Evolutionary conservation across 64 coral and sea anemone species (phyloP).

Genomic region (Pocillopora verrucosa): DNA sequence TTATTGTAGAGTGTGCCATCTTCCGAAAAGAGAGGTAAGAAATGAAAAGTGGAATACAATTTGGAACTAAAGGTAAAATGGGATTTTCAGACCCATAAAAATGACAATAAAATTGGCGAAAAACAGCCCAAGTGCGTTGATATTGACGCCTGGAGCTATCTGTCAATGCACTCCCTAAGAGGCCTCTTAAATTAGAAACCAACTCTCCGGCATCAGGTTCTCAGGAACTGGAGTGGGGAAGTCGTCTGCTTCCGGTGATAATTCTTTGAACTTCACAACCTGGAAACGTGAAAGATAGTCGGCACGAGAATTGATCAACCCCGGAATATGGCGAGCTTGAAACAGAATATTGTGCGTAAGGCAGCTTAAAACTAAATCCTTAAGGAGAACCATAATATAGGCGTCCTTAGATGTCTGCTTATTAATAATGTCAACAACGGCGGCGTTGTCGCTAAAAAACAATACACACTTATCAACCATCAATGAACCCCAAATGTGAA

Average conservation of each 20-base stretch:
- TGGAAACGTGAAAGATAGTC: background rate
- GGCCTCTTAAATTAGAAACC: background rate
- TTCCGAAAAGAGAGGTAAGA: background rate
- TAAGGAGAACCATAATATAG: background rate
- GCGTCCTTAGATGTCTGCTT: background rate
- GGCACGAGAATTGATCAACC: background rate
- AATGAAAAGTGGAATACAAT: background rate
- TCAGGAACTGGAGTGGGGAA: background rate
- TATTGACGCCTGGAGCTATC: background rate
- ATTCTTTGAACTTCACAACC: background rate
- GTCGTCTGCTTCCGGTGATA: background rate
- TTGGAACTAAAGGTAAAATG: background rate
- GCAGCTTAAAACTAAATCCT: conserved; percentile 4
- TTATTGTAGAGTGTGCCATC: background rate
- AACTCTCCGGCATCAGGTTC: conserved; percentile 20
- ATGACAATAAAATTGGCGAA: background rate
- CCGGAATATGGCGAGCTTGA: background rate
- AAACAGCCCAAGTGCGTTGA: conserved; percentile 1
- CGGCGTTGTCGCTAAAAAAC: background rate
- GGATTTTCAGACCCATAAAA: background rate
- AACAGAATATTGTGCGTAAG: background rate
- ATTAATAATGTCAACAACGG: conserved; percentile 12
- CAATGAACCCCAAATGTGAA: background rate
- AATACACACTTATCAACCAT: conserved; percentile 6
- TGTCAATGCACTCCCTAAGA: background rate